phyloP scores from a whole-genome alignment of 2,888 invertebrate species.

The Empis stercorea region DNA sequence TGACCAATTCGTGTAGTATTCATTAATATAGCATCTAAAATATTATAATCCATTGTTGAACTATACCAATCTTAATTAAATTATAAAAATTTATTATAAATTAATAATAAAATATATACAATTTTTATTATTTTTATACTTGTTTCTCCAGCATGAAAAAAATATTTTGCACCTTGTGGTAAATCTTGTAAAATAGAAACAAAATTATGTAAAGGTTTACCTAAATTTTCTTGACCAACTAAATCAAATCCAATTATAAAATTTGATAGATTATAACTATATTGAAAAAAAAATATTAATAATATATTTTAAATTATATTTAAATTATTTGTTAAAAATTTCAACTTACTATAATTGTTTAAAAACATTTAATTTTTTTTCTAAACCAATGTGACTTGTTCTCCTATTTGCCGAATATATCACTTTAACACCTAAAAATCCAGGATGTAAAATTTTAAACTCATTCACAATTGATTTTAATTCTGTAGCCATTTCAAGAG shows the following conservation, averaged over 20 bases:
- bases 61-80: slow-evolving; percentile 39
- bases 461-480: slow-evolving; percentile 33
- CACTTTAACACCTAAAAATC: slow-evolving; percentile 46
- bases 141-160: slow-evolving; percentile 56
- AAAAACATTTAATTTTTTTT: slow-evolving; percentile 18
- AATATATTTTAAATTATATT: neutral
- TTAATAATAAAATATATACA: neutral
- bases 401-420: slow-evolving; percentile 36
- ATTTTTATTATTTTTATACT: slow-evolving; percentile 20
- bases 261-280: slow-evolving; percentile 32
- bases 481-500: slow-evolving; percentile 33
- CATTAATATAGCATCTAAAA: slow-evolving; percentile 37
- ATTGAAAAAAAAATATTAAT: slow-evolving; percentile 1
- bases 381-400: slow-evolving; percentile 11
- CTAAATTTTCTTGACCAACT: slow-evolving; percentile 53
- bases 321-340: too few species aligned
- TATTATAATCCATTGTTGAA: slow-evolving; percentile 42
- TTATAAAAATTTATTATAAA: neutral
- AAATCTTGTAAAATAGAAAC: slow-evolving; percentile 19
- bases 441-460: slow-evolving; percentile 41
- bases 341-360: slow-evolving; percentile 25
- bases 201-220: slow-evolving; percentile 37
- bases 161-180: slow-evolving; percentile 37
- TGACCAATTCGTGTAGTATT: slow-evolving; percentile 35
- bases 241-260: slow-evolving; percentile 52